Conservation (phyloP, 1,140 invertebrate species). For the Leptopilina boulardi region DNA sequence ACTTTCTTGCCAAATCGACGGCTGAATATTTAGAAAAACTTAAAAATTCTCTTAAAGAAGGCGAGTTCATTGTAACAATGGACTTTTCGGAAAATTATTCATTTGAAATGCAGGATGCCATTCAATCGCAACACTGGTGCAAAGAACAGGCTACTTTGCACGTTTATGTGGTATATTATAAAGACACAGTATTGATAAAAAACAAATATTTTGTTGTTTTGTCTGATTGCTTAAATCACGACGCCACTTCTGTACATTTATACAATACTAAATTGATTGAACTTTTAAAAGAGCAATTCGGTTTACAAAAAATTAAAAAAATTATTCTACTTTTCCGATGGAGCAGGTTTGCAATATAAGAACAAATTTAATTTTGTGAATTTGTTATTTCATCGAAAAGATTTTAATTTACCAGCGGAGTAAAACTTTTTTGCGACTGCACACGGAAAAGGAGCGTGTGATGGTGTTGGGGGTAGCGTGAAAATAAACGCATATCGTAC, state of each 20-base stretch:
- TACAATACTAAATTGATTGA: neutral
- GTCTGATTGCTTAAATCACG: neutral
- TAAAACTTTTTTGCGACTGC: neutral
- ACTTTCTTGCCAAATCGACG: too few relatives aligned
- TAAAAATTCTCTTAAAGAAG: neutral
- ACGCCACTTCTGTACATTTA: neutral
- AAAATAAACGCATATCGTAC: slow-evolving; percentile 47
- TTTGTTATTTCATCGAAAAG: neutral
- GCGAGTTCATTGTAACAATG: neutral
- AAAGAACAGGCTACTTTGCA: neutral
- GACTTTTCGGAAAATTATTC: neutral
- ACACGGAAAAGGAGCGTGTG: neutral
- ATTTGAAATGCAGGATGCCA: neutral
- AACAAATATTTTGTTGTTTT: neutral
- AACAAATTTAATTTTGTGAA: neutral
- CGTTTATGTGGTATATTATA: neutral
- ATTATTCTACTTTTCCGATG: slow-evolving; percentile 19
- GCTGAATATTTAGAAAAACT: neutral
- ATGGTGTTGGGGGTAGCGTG: neutral
- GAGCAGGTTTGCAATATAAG: neutral
- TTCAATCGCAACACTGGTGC: neutral
- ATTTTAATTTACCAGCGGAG: slow-evolving; percentile 16
- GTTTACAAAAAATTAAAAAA: neutral
- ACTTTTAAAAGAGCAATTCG: slow-evolving; percentile 10
- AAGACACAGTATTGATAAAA: neutral